A percentile compares a stretch with the other conserved stretches of the same genome.
Conservation (phyloP, 2,113 vertebrate genomes). For the Cryptomyrus ogoouensis region DNA sequence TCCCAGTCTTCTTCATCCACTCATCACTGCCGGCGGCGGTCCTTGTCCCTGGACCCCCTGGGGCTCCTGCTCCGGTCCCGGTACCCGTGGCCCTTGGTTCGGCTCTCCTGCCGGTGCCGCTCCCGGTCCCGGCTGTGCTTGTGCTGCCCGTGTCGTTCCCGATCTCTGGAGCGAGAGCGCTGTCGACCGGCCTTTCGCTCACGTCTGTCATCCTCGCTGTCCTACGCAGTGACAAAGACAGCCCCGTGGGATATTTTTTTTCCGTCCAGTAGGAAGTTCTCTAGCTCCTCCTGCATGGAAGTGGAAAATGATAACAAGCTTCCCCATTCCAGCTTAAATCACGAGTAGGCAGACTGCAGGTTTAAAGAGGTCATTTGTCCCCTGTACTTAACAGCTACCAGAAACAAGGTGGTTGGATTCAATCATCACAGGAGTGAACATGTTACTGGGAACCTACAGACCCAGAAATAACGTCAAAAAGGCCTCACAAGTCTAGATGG, state of each 20-base stretch:
- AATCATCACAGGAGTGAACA: not conserved
- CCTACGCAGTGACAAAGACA: slow-evolving; percentile 32
- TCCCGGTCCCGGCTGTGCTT: slow-evolving; percentile 44
- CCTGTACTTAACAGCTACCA: not conserved
- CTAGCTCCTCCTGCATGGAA: too few relatives aligned
- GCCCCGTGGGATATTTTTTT: not conserved
- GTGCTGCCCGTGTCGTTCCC: slow-evolving; percentile 55
- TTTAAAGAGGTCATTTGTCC: not conserved
- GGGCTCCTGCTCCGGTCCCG: slow-evolving; percentile 70
- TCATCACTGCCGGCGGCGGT: slow-evolving; percentile 71
- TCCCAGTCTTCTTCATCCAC: not conserved
- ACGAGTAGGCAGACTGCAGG: not conserved
- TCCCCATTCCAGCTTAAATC: not conserved
- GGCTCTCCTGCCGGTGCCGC: slow-evolving; percentile 64
- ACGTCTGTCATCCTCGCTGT: slow-evolving; percentile 57
- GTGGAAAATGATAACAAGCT: not conserved
- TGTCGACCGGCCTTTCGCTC: slow-evolving; percentile 59
- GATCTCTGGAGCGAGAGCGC: slow-evolving; percentile 63
- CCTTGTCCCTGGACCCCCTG: slow-evolving; percentile 75
- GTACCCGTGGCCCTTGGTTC: slow-evolving; percentile 49
- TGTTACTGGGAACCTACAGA: not conserved
- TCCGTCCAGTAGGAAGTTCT: not conserved
- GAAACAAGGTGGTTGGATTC: not conserved
- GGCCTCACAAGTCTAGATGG: not conserved
- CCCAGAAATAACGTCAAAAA: not conserved